Evolutionary conservation across 2,888 invertebrate species (phyloP).

Genomic region (Machimus rusticus): DNA sequence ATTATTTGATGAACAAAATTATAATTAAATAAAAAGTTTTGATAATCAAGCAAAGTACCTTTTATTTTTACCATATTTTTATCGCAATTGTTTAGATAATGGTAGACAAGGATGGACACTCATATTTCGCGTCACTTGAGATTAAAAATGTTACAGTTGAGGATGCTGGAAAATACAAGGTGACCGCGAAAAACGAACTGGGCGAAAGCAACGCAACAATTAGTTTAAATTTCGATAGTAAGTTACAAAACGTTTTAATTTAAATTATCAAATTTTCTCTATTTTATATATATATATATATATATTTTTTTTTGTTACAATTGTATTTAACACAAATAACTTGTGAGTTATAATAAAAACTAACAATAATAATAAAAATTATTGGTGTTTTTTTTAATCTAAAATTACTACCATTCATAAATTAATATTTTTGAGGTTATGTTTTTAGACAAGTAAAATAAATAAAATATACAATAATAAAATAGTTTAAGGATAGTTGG

Average conservation of each 20-base stretch:
- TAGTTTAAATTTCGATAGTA: conserved; percentile 98
- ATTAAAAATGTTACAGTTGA: conserved; percentile 94
- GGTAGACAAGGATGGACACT: conserved; percentile 90
- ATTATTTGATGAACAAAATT: too few species aligned
- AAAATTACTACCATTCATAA: not conserved
- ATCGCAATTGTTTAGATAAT: conserved; percentile 68
- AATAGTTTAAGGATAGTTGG: not conserved
- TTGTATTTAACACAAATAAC: not conserved
- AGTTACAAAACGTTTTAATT: conserved; percentile 64
- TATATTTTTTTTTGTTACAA: not conserved
- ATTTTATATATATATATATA: not conserved
- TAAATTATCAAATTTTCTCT: too few species aligned
- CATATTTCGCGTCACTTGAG: conserved; percentile 91
- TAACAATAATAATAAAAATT: too few species aligned
- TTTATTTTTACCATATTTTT: not conserved
- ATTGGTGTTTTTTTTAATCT: not conserved
- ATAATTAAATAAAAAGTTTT: too few species aligned
- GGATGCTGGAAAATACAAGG: conserved; percentile 97
- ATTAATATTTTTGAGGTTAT: not conserved
- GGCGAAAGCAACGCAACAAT: conserved; percentile 97
- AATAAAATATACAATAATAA: not conserved
- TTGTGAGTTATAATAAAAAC: too few species aligned
- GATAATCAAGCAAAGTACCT: too few species aligned
- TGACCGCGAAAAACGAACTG: conserved; percentile 95
- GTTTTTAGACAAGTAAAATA: not conserved